Conservation (phyloP, 30 jellyfish, hydroid and myxozoan species). For the Chrysaora quinquecirrha region DNA sequence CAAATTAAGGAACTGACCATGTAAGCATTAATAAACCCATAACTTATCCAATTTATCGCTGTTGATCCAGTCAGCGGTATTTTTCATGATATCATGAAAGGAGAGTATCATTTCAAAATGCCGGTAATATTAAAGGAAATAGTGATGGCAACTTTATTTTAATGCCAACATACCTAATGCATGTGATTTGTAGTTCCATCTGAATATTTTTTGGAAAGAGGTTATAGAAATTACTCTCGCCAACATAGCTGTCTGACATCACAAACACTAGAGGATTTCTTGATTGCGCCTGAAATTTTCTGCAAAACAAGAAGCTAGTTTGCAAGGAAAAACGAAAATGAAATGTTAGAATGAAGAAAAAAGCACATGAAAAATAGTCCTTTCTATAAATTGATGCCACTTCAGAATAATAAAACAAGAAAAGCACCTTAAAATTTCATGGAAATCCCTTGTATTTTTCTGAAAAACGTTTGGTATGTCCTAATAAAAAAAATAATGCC, state of each 20-base stretch:
- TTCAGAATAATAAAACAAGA: too few species aligned
- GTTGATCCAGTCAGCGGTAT: too few species aligned
- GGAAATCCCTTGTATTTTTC: slow-evolving; percentile 56
- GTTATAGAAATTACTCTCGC: slow-evolving; percentile 69
- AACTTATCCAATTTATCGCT: too few species aligned
- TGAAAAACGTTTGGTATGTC: slow-evolving; percentile 84
- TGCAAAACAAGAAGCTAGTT: slow-evolving; percentile 23
- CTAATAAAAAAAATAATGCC: slow-evolving; percentile 10
- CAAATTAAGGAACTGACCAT: too few species aligned
- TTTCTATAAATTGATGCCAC: too few species aligned
- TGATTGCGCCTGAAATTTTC: slow-evolving; percentile 68
- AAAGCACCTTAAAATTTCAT: slow-evolving; percentile 79
- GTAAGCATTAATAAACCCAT: too few species aligned
- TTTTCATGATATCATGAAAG: too few species aligned
- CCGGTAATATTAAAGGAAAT: too few species aligned
- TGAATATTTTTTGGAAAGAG: slow-evolving; percentile 77
- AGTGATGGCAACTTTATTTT: too few species aligned
- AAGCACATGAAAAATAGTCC: too few species aligned
- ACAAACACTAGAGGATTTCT: slow-evolving; percentile 82
- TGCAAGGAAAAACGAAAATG: neutral
- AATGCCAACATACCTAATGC: slow-evolving; percentile 79
- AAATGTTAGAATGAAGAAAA: neutral
- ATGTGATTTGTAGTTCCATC: slow-evolving; percentile 55
- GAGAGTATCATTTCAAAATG: too few species aligned
- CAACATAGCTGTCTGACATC: slow-evolving; percentile 75